Conservation (phyloP, 1,140 invertebrate species). For the Pentalonia nigronervosa region DNA sequence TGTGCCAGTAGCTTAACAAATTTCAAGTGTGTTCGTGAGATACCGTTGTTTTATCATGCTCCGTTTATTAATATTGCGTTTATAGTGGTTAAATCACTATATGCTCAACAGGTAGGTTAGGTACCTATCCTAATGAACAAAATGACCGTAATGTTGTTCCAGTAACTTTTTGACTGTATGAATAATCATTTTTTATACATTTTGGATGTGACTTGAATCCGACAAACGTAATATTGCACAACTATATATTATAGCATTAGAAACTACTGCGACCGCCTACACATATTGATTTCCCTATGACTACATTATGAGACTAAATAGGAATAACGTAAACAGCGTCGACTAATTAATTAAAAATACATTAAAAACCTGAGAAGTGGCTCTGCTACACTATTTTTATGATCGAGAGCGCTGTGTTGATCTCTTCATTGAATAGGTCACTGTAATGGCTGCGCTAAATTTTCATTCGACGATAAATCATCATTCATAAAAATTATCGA, state of each 20-base stretch:
- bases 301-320: not conserved
- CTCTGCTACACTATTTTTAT: not conserved
- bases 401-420: too few relatives aligned
- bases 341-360: not conserved
- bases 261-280: not conserved
- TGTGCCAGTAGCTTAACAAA: slow-evolving; percentile 24
- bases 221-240: not conserved
- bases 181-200: not conserved
- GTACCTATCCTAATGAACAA: not conserved
- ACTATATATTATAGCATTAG: not conserved
- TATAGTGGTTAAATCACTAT: not conserved
- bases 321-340: not conserved
- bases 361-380: not conserved
- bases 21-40: not conserved
- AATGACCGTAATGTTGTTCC: not conserved
- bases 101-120: too few relatives aligned
- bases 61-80: slow-evolving; percentile 33
- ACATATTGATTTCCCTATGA: not conserved
- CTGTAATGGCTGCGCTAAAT: not conserved
- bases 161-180: not conserved
- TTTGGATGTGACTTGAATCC: not conserved
- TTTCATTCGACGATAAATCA: not conserved
- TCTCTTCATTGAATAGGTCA: not conserved
- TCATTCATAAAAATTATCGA: not conserved
- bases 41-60: slow-evolving; percentile 33